Base-by-base conservation (phyloP, 2,113 vertebrate species). In the Pomatorhinus ruficollis region DNA sequence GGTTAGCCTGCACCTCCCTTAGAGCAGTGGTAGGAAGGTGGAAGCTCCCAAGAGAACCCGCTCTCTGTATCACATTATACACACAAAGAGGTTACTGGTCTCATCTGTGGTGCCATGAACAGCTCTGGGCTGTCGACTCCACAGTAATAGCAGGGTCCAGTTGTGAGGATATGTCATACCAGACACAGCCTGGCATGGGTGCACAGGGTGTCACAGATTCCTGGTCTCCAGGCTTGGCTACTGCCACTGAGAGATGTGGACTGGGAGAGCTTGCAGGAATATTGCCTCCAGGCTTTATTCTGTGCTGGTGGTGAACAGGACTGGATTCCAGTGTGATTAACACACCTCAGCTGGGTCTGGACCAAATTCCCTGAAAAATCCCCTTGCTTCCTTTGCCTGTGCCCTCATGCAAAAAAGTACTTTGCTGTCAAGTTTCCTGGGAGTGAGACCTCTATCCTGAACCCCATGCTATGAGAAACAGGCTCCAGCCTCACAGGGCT, bases 281-380 rank as follows among this genome's bases (percentile, higher is more conserved):
- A 76, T 21, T 83, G 50, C 45, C 37, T 87, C 16, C 12, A 65
- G 49, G 22, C 66, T 83, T 87, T 68, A 25, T 87, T 89, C 65
- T 3, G 1, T 57, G 40, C 53, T 64, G 20, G 81, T 91, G 66
- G 18, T 91, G 65, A 66, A 61, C 31, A 49, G 1, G 0, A 63
- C 60, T 2, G 11, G 57, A 65, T 92, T 87, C 74, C 74, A 72
- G 31, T 53, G 23, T 76, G 64, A 70, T 89, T 83, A 87, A 44
- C 27, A 39, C 44, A 57, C 30, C 37, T 63, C 37, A 80, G 49
- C 53, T 92, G 76, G 64, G 60, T 60, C 76, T 75, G 69, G 80
- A 93, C 56, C 39, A 68, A 76, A 39, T 61, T 87, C 33, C 40
- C 31, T 47, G 31, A 81, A 90, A 90, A 92, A 74, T 22, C 45